Conservation (phyloP, 2,797 vertebrate genomes). For the Sandelia bainsii region DNA sequence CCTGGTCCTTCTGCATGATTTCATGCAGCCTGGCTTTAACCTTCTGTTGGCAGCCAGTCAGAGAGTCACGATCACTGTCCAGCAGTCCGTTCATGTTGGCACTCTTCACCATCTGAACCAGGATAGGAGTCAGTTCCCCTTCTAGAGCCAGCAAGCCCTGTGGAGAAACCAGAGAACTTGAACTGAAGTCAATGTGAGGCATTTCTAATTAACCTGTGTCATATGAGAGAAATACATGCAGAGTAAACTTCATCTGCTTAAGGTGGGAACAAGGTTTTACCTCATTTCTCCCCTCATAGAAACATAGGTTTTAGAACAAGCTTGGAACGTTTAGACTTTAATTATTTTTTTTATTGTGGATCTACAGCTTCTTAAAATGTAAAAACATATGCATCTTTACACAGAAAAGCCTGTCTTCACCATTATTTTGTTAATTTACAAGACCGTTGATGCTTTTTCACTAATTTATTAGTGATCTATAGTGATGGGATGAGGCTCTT, state of each 20-base stretch:
- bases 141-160: slow-evolving; percentile 95
- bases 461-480: no score
- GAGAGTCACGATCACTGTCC: slow-evolving; percentile 94
- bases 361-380: no score
- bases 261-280: neutral
- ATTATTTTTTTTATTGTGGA: no score
- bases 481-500: no score
- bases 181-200: neutral
- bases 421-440: no score
- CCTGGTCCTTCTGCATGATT: slow-evolving; percentile 93
- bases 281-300: no score
- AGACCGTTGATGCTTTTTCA: no score
- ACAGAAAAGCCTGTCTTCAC: no score
- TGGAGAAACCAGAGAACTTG: slow-evolving; percentile 2
- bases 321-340: no score
- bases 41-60: slow-evolving; percentile 94
- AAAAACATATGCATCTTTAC: no score
- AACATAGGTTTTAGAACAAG: no score
- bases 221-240: neutral
- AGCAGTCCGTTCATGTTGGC: slow-evolving; percentile 98
- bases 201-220: neutral
- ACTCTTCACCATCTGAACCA: slow-evolving; percentile 99
- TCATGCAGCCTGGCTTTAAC: slow-evolving; percentile 94
- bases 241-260: neutral
- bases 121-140: slow-evolving; percentile 95